Evolutionary conservation across 2,888 invertebrate species (phyloP).

Genomic region (Eudasyphora cyanicolor): DNA sequence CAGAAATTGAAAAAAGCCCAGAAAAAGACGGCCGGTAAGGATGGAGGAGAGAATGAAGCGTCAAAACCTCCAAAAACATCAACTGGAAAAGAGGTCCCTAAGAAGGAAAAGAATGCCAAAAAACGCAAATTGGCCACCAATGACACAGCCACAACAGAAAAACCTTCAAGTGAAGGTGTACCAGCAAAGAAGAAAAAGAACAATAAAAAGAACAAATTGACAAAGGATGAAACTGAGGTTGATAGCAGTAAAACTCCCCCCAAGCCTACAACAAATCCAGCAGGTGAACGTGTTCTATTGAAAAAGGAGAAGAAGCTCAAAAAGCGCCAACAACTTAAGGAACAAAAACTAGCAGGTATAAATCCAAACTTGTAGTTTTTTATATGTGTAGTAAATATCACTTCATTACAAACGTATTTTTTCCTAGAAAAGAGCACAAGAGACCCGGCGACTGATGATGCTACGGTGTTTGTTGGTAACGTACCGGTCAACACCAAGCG

Average conservation of each 20-base stretch:
- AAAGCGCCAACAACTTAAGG: conserved; percentile 49
- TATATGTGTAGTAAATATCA: background rate
- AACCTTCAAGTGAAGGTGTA: too few relatives aligned
- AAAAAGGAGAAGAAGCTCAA: conserved; percentile 46
- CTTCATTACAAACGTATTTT: background rate
- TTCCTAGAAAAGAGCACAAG: conserved; percentile 38
- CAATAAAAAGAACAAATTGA: conserved; percentile 50
- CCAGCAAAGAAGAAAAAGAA: conserved; percentile 24
- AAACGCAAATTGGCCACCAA: too few relatives aligned
- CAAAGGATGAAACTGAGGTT: conserved; percentile 47
- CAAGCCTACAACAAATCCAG: conserved; percentile 9
- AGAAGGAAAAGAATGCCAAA: too few relatives aligned
- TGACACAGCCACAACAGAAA: too few relatives aligned
- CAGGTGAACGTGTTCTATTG: conserved; percentile 13
- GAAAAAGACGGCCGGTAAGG: conserved; percentile 54
- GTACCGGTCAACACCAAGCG: conserved; percentile 77
- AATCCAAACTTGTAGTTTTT: background rate
- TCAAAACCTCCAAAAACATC: background rate
- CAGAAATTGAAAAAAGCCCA: conserved; percentile 71
- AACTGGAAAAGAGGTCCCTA: conserved; percentile 8
- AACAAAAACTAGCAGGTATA: conserved; percentile 57
- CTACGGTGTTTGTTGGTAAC: conserved; percentile 79
- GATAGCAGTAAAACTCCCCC: too few relatives aligned
- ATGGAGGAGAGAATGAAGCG: background rate
- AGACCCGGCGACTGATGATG: conserved; percentile 69